Evolutionary conservation across 2,797 vertebrate species (phyloP), one percentile per base, ranked within the genome.

Genomic region (Sparidentex hasta): DNA sequence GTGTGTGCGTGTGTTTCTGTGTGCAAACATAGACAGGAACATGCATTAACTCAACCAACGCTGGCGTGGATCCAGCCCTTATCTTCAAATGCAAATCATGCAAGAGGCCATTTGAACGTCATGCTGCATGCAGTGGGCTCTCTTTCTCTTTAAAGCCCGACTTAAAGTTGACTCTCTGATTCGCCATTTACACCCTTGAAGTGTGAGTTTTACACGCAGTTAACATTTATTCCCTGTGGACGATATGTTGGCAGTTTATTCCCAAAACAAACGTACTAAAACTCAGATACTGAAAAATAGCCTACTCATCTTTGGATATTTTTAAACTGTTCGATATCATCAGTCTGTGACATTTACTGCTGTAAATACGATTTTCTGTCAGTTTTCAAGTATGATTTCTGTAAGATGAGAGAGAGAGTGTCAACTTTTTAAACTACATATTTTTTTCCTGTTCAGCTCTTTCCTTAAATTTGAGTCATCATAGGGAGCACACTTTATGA

Each of bases 71-170:
- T 50, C 61, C 77, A 74, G 67, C 38, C 38, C 54, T 44, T 50
- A 17, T 74, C 67, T 58, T 65, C 62, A 71, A 11, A 59, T 73
- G 25, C 44, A 75, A 85, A 83, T 47, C 41, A 57, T 13, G 6
- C 5, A 2, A 75, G 33, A 0, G 2, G 58, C 11, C 18, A 27
- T 68, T 65, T 66, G 52, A 55, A 69, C 67, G 48, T 78, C n/a
- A 61, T 12, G 9, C 7, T 7, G 20, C 20, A 43, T 20, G 20
- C 4, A 3, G 3, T 23, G 5, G 33, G 6, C 43, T 63, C 27
- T 5, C 2, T 29, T 62, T 44, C 43, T 50, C 16, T 47, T 59
- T 41, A 29, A 20, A 41, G 33, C 21, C 7, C 8, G 2, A 16
- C 7, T 38, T 9, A 11, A n/a, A 43, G 43, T 25, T n/a, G 27